A percentile compares a stretch with the other conserved stretches of the same genome.
Conservation (phyloP, 2,113 vertebrate species). For the Bucco capensis region DNA sequence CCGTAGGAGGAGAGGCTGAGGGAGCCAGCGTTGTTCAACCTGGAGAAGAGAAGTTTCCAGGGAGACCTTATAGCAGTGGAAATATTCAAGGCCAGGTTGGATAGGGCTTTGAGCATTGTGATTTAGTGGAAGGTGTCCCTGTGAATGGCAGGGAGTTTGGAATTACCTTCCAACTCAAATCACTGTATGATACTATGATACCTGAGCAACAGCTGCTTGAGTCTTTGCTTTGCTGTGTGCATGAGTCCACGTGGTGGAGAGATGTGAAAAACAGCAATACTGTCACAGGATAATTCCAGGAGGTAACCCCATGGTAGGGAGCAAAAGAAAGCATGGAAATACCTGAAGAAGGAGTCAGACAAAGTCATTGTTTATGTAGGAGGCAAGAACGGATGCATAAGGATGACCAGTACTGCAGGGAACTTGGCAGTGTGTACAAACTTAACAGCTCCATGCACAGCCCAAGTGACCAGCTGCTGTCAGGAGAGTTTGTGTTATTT, state of each 20-base stretch:
- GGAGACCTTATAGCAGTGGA: too few relatives aligned
- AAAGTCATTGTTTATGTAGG: background rate
- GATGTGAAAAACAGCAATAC: background rate
- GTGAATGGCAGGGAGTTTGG: too few relatives aligned
- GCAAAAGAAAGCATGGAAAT: background rate
- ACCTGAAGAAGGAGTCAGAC: background rate
- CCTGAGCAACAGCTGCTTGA: accelerated
- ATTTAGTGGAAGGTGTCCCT: too few relatives aligned
- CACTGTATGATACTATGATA: too few relatives aligned
- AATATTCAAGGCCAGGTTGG: too few relatives aligned
- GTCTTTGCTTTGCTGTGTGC: background rate
- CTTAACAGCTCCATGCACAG: background rate
- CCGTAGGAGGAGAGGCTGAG: too few relatives aligned
- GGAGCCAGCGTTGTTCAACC: too few relatives aligned
- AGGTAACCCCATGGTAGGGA: background rate
- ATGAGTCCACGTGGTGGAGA: background rate
- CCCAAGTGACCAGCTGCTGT: background rate
- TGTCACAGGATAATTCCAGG: background rate
- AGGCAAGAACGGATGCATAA: background rate
- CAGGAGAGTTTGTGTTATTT: background rate
- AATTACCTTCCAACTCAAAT: too few relatives aligned
- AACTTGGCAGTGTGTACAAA: background rate
- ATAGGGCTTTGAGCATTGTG: too few relatives aligned
- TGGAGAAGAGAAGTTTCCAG: too few relatives aligned
- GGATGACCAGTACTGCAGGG: background rate